Base-by-base conservation (phyloP, 2,888 invertebrate species). In the Halictus quadricinctus region DNA sequence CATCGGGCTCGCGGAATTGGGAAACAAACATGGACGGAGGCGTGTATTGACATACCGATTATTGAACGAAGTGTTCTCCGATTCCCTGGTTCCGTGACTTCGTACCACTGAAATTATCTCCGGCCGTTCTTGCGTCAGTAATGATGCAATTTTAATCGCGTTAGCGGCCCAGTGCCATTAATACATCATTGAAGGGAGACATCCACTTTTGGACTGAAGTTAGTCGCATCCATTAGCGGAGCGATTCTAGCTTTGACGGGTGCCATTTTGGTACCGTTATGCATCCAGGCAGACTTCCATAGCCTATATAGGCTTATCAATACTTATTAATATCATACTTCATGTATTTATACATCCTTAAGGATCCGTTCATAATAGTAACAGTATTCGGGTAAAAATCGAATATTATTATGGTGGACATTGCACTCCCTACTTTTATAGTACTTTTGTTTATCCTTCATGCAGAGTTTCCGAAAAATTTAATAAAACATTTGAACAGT, bases 41-140 rank as follows among this genome's bases (percentile, higher is more conserved):
- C 25, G 25, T 18, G 13, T 43, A 43, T 58, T 75, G 58, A 50
- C 60, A 72, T 41, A 64, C 72, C 79, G 70, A 58, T 69, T 50
- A 75, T 25, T 70, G 74, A 50, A 50, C 12, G 10, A 48, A 29
- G 15, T 36, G n/a, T 36, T 43, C 29, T n/a, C 15, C 7, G 25
- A 69, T 54, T 74, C 15, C 21, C 43, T 21, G 29, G 29, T 78
- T 15, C 41, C 7, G 36, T 2, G 50, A 74, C 69, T 66, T 66
- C 50, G 15, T 29, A 21, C 48, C 43, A 12, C 76, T 66, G 48
- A 66, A 76, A 76, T 76, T 36, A 76, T 66, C 66, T 76, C 21
- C 13, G 21, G 21, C 18, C 2, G 29, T 64, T 29, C 64, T 69
- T 66, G 29, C 43, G 43, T 21, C 29, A 36, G 48, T 21, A 29